Evolutionary conservation across 1,140 invertebrate species (phyloP).

Genomic region (Carposina sasakii): DNA sequence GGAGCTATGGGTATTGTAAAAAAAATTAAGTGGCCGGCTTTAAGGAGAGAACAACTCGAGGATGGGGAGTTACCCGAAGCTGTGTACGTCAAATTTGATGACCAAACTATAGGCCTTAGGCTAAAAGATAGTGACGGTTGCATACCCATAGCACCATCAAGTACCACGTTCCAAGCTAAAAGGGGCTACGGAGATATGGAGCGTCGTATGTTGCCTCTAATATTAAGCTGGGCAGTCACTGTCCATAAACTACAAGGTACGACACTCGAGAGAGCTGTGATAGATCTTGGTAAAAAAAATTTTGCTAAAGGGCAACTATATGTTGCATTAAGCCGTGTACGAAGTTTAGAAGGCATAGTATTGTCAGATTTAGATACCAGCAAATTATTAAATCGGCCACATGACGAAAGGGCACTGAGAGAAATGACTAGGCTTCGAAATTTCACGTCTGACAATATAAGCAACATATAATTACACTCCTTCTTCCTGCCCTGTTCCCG

Average conservation of each 20-base stretch:
- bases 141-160: slow-evolving; percentile 13
- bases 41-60: slow-evolving; percentile 25
- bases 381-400: too few species aligned
- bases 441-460: too few species aligned
- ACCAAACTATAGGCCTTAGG: slow-evolving; percentile 20
- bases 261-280: slow-evolving; percentile 42
- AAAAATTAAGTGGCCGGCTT: slow-evolving; percentile 25
- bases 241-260: slow-evolving; percentile 52
- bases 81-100: slow-evolving; percentile 29
- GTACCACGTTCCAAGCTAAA: slow-evolving; percentile 22
- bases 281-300: too few species aligned
- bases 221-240: slow-evolving; percentile 45
- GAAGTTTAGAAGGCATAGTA: too few species aligned
- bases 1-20: slow-evolving; percentile 30
- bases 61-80: slow-evolving; percentile 22
- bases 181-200: slow-evolving; percentile 36
- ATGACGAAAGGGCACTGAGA: too few species aligned
- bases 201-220: slow-evolving; percentile 44
- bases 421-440: too few species aligned
- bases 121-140: slow-evolving; percentile 24
- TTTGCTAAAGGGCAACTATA: too few species aligned
- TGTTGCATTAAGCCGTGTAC: too few species aligned
- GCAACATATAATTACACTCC: too few species aligned
- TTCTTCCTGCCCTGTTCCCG: too few species aligned
- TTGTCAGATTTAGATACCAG: too few species aligned